phyloP scores from a whole-genome alignment of 2,888 invertebrate species.

The Lumbricus terrestris region DNA sequence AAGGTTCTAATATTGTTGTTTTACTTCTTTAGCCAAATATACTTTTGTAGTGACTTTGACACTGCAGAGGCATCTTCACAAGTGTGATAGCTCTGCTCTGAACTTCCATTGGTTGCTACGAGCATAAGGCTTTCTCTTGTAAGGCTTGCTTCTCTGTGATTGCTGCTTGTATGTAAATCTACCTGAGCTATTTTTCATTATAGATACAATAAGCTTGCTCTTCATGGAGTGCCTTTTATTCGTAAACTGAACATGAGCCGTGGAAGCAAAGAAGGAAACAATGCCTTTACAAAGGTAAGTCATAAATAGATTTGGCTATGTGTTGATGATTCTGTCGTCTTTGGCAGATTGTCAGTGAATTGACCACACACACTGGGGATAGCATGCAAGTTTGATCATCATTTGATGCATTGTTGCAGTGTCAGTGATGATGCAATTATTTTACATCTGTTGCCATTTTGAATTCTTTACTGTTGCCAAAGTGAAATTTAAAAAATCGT shows the following conservation, averaged over 20 bases:
- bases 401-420: neutral
- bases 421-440: too few species aligned
- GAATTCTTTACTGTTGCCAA: too few species aligned
- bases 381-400: neutral
- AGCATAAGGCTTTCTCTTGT: neutral
- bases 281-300: constrained; percentile 60
- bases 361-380: neutral
- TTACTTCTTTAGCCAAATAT: neutral
- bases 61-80: neutral
- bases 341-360: neutral
- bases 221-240: constrained; percentile 55
- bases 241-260: constrained; percentile 58
- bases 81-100: neutral
- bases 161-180: neutral
- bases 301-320: neutral
- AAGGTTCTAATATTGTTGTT: neutral
- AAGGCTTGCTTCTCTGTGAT: neutral
- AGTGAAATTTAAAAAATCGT: too few species aligned
- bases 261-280: constrained; percentile 63
- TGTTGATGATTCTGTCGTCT: neutral
- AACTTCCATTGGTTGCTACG: neutral
- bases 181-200: neutral
- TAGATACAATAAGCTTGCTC: constrained; percentile 52
- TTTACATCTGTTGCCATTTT: too few species aligned
- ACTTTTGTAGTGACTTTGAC: neutral